Conservation (phyloP, 1,140 invertebrate genomes). For the Drosophila melanogaster region DNA sequence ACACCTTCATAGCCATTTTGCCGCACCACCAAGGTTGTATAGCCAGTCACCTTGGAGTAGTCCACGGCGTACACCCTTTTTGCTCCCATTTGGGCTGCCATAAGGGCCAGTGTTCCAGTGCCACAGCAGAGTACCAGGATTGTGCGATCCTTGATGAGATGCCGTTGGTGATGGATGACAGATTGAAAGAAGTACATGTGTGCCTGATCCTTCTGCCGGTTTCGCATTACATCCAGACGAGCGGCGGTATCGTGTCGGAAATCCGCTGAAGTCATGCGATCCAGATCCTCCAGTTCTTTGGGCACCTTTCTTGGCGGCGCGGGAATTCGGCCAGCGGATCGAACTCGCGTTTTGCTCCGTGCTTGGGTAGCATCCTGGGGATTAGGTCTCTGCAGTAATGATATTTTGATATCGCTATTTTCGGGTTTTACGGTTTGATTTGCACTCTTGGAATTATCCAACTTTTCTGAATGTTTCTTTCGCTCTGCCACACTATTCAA, state of each 20-base stretch:
- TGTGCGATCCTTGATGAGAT: conserved; percentile 95
- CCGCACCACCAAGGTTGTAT: conserved; percentile 93
- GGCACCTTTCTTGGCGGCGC: conserved; percentile 36
- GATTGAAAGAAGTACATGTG: conserved; percentile 97
- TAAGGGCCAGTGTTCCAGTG: conserved; percentile 99
- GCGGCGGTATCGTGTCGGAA: conserved; percentile 86
- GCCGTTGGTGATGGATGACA: conserved; percentile 98
- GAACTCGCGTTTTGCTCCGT: not conserved
- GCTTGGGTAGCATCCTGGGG: not conserved
- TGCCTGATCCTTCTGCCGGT: conserved; percentile 99
- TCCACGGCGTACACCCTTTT: conserved; percentile 97
- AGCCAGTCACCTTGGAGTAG: conserved; percentile 97
- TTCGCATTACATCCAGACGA: conserved; percentile 99
- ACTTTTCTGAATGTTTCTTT: not conserved
- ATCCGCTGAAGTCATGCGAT: conserved; percentile 65
- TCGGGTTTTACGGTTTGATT: not conserved
- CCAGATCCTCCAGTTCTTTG: conserved; percentile 36
- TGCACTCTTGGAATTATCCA: not conserved
- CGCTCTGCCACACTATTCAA: not conserved
- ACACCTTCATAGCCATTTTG: conserved; percentile 90
- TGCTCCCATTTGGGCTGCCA: conserved; percentile 99
- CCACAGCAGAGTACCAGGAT: conserved; percentile 99
- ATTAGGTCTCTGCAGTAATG: not conserved
- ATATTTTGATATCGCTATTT: not conserved
- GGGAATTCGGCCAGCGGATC: not conserved